phyloP scores from a whole-genome alignment of 2,797 vertebrate genomes.

The Semaprochilodus insignis region DNA sequence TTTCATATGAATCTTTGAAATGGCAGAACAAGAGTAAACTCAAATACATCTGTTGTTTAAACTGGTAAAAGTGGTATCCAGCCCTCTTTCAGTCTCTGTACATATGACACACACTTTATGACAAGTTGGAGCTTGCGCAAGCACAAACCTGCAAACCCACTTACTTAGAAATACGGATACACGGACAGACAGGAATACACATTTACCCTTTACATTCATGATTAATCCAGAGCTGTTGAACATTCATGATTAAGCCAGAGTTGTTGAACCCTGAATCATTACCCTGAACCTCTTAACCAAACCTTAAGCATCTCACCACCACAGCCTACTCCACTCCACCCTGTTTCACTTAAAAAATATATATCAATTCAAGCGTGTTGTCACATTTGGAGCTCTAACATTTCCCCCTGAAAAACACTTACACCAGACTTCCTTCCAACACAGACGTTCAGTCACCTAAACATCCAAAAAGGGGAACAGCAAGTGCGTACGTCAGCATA shows the following conservation, averaged over 20 bases:
- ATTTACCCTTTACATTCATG: not conserved
- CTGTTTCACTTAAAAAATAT: not conserved
- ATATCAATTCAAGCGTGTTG: not conserved
- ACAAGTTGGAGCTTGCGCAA: constrained; percentile 12
- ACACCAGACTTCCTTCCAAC: not conserved
- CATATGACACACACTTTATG: not conserved
- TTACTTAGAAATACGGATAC: not conserved
- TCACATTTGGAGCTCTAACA: not conserved
- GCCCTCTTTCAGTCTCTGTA: not conserved
- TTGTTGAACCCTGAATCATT: not conserved
- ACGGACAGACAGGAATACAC: not conserved
- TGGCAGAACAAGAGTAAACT: not conserved
- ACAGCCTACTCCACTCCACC: not conserved
- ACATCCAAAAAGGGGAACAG: constrained; percentile 33
- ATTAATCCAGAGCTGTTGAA: not conserved
- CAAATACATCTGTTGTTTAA: not conserved
- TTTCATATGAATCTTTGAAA: not conserved
- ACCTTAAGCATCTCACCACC: not conserved
- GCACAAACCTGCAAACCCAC: not conserved
- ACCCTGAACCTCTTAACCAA: not conserved
- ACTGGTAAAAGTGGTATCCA: not conserved
- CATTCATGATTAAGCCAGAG: not conserved
- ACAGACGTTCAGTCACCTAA: not conserved
- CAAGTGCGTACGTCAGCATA: constrained; percentile 11
- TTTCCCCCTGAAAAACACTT: not conserved